Evolutionary conservation across 1,140 invertebrate genomes (phyloP).

Genomic region (Bursaphelenchus mucronatus): DNA sequence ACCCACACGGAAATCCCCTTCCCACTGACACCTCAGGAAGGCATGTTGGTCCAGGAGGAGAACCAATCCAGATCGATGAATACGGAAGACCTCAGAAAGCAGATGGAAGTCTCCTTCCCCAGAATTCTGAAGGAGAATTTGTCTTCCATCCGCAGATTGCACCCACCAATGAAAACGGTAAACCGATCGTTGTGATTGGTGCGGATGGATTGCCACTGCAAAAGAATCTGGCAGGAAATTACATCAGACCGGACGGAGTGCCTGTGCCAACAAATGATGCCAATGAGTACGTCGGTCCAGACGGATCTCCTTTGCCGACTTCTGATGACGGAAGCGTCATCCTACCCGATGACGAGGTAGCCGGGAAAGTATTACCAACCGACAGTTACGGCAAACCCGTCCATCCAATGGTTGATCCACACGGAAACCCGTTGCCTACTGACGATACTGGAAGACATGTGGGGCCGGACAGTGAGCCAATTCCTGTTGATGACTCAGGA

Average conservation of each 20-base stretch:
- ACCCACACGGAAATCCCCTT: slow-evolving; percentile 9
- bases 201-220: slow-evolving; percentile 42
- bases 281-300: slow-evolving; percentile 44
- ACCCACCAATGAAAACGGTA: slow-evolving; percentile 2
- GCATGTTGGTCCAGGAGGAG: slow-evolving; percentile 8
- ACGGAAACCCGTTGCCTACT: slow-evolving; percentile 4
- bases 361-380: slow-evolving; percentile 30
- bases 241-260: slow-evolving; percentile 13
- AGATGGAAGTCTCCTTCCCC: slow-evolving; percentile 22
- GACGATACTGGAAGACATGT: slow-evolving; percentile 17
- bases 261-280: slow-evolving; percentile 35
- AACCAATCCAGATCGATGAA: slow-evolving; percentile 29
- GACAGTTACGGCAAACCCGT: slow-evolving; percentile 39
- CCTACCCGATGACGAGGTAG: slow-evolving; percentile 13
- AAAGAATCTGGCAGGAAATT: slow-evolving; percentile 19
- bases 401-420: slow-evolving; percentile 1
- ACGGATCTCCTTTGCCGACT: slow-evolving; percentile 49
- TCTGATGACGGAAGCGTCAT: slow-evolving; percentile 23
- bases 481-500: slow-evolving; percentile 5
- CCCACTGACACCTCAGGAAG: background rate
- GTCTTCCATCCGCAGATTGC: background rate
- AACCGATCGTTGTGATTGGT: slow-evolving; percentile 33
- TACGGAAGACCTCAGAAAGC: slow-evolving; percentile 18
- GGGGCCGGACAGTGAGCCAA: background rate
- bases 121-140: slow-evolving; percentile 22